Evolutionary conservation across 2,797 vertebrate genomes (phyloP), one percentile per base, ranked within the genome.

Genomic region (Megaceryle alcyon): DNA sequence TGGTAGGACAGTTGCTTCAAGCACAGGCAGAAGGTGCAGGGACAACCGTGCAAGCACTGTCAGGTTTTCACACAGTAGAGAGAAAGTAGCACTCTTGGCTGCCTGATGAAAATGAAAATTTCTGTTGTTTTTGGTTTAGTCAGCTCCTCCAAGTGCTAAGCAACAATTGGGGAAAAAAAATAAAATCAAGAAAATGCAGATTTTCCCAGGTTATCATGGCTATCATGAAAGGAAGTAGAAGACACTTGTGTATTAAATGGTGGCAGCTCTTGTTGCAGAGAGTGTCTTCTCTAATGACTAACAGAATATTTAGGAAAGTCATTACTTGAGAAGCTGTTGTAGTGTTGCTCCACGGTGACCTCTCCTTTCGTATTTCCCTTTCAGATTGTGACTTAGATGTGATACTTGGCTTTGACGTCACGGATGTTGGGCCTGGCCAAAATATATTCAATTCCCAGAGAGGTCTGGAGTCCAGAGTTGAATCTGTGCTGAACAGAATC

Each of bases 331-430:
- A 72, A 78, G 5, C 4, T 23, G 7, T 21, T 6, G 31, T 59
- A 37, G 15, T 18, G 31, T 25, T 60, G 44, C 44, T 76, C 76
- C 66, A 3, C 1, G 2, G 28, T 43, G 39, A 63, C 37, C 6
- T 48, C 31, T 66, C n/a, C 66, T 22, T 78, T 33, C 43, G 14
- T 35, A 25, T 95, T 46, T 97, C 31, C 88, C 86, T 96, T 88
- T 41, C 97, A 99, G 99, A 97, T 7, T 99, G 99, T 41, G 97
- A 97, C 37, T 70, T 99, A 80, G 99, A 99, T 33, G 98, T 99
- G 92, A 98, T 99, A 93, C 97, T 99, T 72, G 99, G 99, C 46
- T 99, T 99, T 6, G 99, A 99, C 56, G 99, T 99, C 56, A 97
- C 97, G 2, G 91, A 96, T 7, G 96, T 95, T 2, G 77, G 49